Evolutionary conservation across 1,140 invertebrate genomes (phyloP), one percentile per base, ranked within the genome.

Genomic region (Caerostris extrusa): DNA sequence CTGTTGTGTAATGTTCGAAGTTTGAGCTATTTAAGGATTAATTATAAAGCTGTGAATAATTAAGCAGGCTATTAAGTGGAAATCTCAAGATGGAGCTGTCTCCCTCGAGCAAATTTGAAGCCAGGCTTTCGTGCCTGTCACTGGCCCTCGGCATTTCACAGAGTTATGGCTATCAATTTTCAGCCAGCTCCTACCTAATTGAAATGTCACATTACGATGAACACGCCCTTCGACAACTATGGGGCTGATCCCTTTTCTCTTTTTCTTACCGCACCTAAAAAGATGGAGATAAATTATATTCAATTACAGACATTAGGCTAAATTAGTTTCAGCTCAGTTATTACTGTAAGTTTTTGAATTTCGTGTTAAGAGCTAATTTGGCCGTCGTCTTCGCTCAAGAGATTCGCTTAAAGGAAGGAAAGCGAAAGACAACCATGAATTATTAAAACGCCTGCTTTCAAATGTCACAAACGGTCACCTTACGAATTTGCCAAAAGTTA

Each of bases 331-430:
- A 67, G 10, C 91, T 58, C 81, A 58, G 61, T 93, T 93, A 86
- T 86, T 69, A 93, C 64, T 86, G 19, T 57, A 83, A 91, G 53
- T 91, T 81, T 93, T 83, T 86, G 83, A 93, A 93, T 71, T 71
- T 87, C 91, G 91, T 93, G 91, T 86, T 93, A 86, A 93, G 64
- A 71, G 83, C 91, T 93, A 93, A 93, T 93, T 93, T 93, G 82
- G 91, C 77, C 50, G 57, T 57, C 57, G 55, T 82, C 90, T 83
- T 56, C 34, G 14, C 53, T 90, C 19, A 53, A 61, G 77, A 64
- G 57, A 17, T 82, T 83, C 57, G 10, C 34, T 50, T 19, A 50
- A 61, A n/a, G 85, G 3, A 57, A 69, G 56, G 67, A 53, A 81
- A 60, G n/a, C 57, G 89, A 81, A 34, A 56, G 53, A 14, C 17